Evolutionary conservation across 2,888 invertebrate genomes (phyloP), one percentile per base, ranked within the genome.

Genomic region (Zaprionus obscuricornis): DNA sequence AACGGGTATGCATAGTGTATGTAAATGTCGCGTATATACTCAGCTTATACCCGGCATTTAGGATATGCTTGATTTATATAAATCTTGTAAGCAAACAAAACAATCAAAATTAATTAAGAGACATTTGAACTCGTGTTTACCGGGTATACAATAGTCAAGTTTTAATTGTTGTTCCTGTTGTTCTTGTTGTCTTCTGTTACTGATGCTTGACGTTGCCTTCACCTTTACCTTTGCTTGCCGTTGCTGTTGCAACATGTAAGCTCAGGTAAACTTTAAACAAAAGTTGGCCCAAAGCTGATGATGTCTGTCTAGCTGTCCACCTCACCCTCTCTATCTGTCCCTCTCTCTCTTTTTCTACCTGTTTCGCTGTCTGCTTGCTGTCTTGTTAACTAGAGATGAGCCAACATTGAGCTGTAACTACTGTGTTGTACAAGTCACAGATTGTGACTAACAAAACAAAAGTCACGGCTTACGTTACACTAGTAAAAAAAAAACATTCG

Each of bases 261-360:
- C 55, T 58, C 49, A 69, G 65, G 84, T 67, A 64, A 81, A 82
- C 83, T 81, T 81, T 81, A 77, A 85, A 82, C 83, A 78, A 82
- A 85, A 82, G 71, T 82, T 77, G 74, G 63, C 72, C 65, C 62
- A 74, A 74, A 73, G 74, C 77, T 66, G 49, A 47, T 39, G 22
- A n/a, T n/a, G n/a, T n/a, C n/a, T n/a, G n/a, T n/a, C n/a, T n/a
- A n/a, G 11, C 1, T n/a, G 1, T n/a, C 27, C n/a, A 3, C n/a
- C n/a, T n/a, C n/a, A n/a, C n/a, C n/a, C n/a, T n/a, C n/a, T n/a
- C n/a, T n/a, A n/a, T n/a, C n/a, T n/a, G n/a, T 27, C n/a, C 27
- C 8, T 27, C n/a, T 33, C 7, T 18, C 13, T 16, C 20, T 11
- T 8, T 8, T 20, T 16, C n/a, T 22, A 2, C 39, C 64, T 36